Base-by-base conservation (phyloP, 2,113 vertebrate genomes). In the Cromileptes altivelis region DNA sequence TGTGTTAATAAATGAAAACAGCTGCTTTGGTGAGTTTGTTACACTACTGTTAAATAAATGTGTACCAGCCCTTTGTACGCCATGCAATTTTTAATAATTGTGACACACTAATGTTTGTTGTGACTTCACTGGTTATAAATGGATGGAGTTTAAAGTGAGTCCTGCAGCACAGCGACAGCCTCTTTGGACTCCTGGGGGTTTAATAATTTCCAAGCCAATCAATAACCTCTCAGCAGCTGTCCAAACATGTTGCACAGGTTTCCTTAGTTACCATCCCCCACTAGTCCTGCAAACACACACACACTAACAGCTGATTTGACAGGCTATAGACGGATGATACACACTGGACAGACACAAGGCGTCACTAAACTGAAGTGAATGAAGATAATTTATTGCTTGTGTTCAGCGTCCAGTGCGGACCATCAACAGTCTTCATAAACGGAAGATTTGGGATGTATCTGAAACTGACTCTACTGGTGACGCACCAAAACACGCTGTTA, bases 121-220 rank as follows among this genome's bases (percentile, higher is more conserved):
- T 30, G 19, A 1, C 0, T 57, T 27, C 70, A 40, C 42, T 33
- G n/a, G 13, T 85, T 75, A 78, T 77, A 64, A 89, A 85, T 76
- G 21, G 72, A 57, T 1, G 8, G 21, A 49, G 70, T 50, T 68
- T 70, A 75, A 77, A 75, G 0, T 15, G 56, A 84, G 73, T 62
- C 76, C 60, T 62, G 72, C 61, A 80, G 67, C 79, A 71, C 47
- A 78, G 80, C 53, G 86, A 86, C 62, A 76, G 72, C 77, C 80
- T 77, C 69, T 37, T 77, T 30, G 45, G 70, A 74, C 85, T 84
- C 84, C 52, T 53, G 53, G 49, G 73, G 81, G 63, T 85, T 89
- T 84, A 86, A 82, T 89, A 5, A 91, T 90, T 90, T 88, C 84
- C 58, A 21, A 88, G 74, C 30, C 71, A 82, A 93, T 93, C 91